A percentile compares a stretch with the other conserved stretches of the same genome.
These are phyloP conservation scores for Myripristis jacobus DNA, from an alignment of 2,797 vertebrate genomes.

Conservation along the genomic window DNA sequence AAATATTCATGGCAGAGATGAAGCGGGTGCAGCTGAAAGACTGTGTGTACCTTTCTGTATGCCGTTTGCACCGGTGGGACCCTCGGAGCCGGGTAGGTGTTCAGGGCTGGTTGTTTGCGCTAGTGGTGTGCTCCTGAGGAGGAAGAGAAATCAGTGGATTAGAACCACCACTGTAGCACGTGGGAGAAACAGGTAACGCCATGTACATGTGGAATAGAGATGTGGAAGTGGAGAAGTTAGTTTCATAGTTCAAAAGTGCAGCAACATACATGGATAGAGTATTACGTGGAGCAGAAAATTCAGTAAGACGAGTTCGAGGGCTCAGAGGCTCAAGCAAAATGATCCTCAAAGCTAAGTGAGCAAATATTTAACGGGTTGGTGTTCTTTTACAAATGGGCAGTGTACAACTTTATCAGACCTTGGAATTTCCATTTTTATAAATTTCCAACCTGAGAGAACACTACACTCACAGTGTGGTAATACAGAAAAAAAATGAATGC, in stretches of 20 bases:
- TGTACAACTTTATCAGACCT: too few relatives aligned
- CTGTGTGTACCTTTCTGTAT: slow-evolving; percentile 80
- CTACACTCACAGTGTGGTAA: too few relatives aligned
- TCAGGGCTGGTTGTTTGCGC: slow-evolving; percentile 68
- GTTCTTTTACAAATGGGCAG: too few relatives aligned
- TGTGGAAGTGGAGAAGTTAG: slow-evolving; percentile 31
- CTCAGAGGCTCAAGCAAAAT: background rate
- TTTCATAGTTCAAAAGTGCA: slow-evolving; percentile 35
- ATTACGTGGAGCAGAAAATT: background rate
- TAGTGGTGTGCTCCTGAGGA: slow-evolving; percentile 67
- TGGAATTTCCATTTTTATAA: too few relatives aligned
- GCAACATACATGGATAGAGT: too few relatives aligned
- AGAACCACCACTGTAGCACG: slow-evolving; percentile 39
- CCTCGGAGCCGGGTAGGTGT: slow-evolving; percentile 67
- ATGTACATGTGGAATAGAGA: slow-evolving; percentile 30
- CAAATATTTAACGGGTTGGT: too few relatives aligned
- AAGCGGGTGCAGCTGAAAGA: slow-evolving; percentile 70
- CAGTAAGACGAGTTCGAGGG: background rate
- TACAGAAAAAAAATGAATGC: too few relatives aligned
- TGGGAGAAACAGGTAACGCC: slow-evolving; percentile 24
- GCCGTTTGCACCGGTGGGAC: slow-evolving; percentile 70
- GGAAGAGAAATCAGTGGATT: slow-evolving; percentile 51
- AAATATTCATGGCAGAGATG: slow-evolving; percentile 80
- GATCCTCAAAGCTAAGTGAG: background rate
- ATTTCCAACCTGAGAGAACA: too few relatives aligned